phyloP scores from a whole-genome alignment of 2,797 vertebrate species.

The Myripristis murdjan region DNA sequence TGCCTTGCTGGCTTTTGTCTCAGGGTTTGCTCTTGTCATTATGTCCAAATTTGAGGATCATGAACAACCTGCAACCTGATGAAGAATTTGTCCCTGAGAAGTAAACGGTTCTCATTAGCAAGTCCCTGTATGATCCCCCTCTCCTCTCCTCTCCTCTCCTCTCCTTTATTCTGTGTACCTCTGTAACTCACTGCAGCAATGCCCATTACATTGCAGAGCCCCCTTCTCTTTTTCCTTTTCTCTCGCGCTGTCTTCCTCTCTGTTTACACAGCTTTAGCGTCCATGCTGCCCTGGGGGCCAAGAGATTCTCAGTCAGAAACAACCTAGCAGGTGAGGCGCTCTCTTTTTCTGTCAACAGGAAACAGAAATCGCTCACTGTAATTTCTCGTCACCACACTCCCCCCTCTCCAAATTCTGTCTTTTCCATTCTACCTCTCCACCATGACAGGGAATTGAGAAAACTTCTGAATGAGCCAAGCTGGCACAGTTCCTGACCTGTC shows the following conservation, averaged over 20 bases:
- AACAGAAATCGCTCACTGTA: constrained; percentile 18
- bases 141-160: too few relatives aligned
- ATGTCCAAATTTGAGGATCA: too few relatives aligned
- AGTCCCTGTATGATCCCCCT: constrained; percentile 25
- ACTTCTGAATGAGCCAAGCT: constrained; percentile 56
- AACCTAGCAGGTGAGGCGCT: constrained; percentile 43
- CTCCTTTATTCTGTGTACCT: constrained; percentile 6
- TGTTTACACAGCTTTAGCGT: constrained; percentile 29
- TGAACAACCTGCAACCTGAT: too few relatives aligned
- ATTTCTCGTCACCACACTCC: constrained; percentile 31
- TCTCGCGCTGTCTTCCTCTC: constrained; percentile 7
- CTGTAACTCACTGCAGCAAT: constrained; percentile 13
- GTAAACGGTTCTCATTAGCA: constrained; percentile 38
- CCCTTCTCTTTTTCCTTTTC: constrained; percentile 5
- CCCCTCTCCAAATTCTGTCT: neutral
- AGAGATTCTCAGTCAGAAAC: constrained; percentile 6
- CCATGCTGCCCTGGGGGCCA: constrained; percentile 24
- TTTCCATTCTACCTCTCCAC: constrained; percentile 17
- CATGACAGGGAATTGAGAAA: constrained; percentile 35
- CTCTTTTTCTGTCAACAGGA: constrained; percentile 33
- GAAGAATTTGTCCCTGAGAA: constrained; percentile 4
- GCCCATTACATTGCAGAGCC: constrained; percentile 10
- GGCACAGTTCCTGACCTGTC: constrained; percentile 53
- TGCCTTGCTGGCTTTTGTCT: too few relatives aligned
- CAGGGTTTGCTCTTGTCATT: too few relatives aligned